Base-by-base conservation (phyloP, 2,113 vertebrate genomes). In the Maccullochella peelii region DNA sequence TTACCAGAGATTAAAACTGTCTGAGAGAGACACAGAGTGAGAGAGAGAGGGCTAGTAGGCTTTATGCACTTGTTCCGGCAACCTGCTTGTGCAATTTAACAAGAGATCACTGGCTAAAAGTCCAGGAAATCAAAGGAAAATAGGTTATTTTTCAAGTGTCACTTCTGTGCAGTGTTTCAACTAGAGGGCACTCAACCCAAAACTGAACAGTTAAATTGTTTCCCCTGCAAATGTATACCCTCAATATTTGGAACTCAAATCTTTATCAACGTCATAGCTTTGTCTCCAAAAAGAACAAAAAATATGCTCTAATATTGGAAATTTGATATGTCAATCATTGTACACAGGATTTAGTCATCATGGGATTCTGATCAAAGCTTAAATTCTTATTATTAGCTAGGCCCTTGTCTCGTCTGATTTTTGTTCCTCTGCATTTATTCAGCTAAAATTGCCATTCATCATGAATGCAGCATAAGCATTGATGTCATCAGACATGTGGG, bases 1-100 rank as follows among this genome's bases (percentile, higher is more conserved):
- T 88, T 84, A 86, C 72, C 63, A 36, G 70, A 89, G 90, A 90
- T 88, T 86, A 90, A 83, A 91, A 73, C 54, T 77, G 86, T 82
- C 83, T 88, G 80, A 84, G 76, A 27, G 44, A 77, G 15, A 44
- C 6, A 59, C 1, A 27, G 10, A 67, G 16, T 14, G 44, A 72
- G 15, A 55, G 30, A 15, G 52, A n/a, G 69, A 42, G 38, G 44
- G 57, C 23, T 25, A 49, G 10, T 8, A 33, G 58, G 77, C 61
- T 79, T 62, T 16, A 44, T 66, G 80, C 83, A 67, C 74, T 77
- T 76, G 47, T 42, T 65, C 61, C 11, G 4, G 73, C 59, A 74
- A 72, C 55, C 65, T 78, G 83, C 78, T 86, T 33, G 50, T 77
- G 79, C 36, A 65, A 59, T 80, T 83, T 62, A 68, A 76, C 75